Conservation (phyloP, 30 jellyfish, hydroid and myxozoan species). For the Mastigias papua region DNA sequence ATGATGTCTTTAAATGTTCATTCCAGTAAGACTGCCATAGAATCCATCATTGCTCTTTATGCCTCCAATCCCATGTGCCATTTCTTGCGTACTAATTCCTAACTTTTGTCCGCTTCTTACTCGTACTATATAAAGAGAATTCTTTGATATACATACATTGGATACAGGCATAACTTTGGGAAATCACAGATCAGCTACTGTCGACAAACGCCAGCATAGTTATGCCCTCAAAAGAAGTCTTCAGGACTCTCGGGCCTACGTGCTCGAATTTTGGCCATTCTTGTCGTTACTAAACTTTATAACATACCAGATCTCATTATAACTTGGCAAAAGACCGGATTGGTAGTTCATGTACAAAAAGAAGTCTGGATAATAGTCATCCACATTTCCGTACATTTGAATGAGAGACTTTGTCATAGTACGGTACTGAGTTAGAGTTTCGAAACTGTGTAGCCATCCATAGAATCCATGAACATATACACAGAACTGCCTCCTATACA, state of each 20-base stretch:
- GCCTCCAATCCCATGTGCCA: no score
- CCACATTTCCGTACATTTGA: conserved; percentile 5
- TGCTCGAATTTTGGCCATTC: background rate
- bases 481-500: conserved; percentile 62
- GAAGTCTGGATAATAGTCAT: conserved; percentile 50
- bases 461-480: conserved; percentile 67
- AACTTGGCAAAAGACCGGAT: conserved; percentile 47
- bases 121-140: no score
- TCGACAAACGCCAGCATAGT: no score
- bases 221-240: no score
- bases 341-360: conserved; percentile 63
- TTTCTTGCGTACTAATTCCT: no score
- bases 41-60: no score
- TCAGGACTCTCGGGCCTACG: background rate
- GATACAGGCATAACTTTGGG: no score
- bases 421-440: conserved; percentile 17
- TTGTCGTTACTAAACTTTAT: conserved; percentile 25
- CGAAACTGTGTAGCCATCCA: conserved; percentile 61
- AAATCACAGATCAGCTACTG: no score
- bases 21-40: no score
- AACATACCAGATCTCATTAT: conserved; percentile 71
- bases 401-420: conserved; percentile 33
- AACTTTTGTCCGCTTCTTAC: no score
- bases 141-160: no score
- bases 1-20: no score